These are phyloP conservation scores for Eubasilissa splendida DNA, from an alignment of 2,888 invertebrate species.

Conservation along the genomic window DNA sequence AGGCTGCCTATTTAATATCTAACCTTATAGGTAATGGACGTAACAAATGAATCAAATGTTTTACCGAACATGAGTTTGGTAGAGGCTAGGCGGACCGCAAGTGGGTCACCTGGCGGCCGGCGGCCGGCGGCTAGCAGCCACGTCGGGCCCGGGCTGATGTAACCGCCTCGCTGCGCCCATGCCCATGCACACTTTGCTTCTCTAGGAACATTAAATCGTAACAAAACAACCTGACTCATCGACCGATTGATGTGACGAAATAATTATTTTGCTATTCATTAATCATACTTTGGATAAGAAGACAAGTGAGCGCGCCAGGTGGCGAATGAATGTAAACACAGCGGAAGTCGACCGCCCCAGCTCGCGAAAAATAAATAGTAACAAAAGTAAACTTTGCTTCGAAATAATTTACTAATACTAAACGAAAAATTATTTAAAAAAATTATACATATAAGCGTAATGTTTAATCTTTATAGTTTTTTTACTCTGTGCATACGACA, in stretches of 20 bases:
- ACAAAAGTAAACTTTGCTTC: conserved; percentile 41
- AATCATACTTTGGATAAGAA: conserved; percentile 38
- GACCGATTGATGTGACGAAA: conserved; percentile 5
- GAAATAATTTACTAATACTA: conserved; percentile 51
- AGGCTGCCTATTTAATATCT: conserved; percentile 44
- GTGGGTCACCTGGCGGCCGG: conserved; percentile 3
- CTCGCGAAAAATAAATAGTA: conserved; percentile 36
- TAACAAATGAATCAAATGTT: conserved; percentile 45
- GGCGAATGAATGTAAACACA: neutral
- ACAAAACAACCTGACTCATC: conserved; percentile 35
- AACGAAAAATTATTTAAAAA: conserved; percentile 39
- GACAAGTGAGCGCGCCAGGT: neutral
- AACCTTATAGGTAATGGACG: conserved; percentile 50
- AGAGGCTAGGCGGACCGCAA: conserved; percentile 8
- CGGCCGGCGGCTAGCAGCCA: conserved; percentile 17
- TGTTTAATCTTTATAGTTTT: conserved; percentile 48
- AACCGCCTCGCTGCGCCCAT: neutral
- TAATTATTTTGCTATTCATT: conserved; percentile 26
- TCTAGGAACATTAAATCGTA: conserved; percentile 39
- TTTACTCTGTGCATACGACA: conserved; percentile 52
- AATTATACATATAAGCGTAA: conserved; percentile 51
- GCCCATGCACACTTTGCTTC: neutral
- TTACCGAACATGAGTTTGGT: conserved; percentile 19
- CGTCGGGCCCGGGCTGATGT: conserved; percentile 8
- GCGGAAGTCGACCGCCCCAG: conserved; percentile 28